Base-by-base conservation (phyloP, 2,113 vertebrate species). In the Misgurnus anguillicaudatus region DNA sequence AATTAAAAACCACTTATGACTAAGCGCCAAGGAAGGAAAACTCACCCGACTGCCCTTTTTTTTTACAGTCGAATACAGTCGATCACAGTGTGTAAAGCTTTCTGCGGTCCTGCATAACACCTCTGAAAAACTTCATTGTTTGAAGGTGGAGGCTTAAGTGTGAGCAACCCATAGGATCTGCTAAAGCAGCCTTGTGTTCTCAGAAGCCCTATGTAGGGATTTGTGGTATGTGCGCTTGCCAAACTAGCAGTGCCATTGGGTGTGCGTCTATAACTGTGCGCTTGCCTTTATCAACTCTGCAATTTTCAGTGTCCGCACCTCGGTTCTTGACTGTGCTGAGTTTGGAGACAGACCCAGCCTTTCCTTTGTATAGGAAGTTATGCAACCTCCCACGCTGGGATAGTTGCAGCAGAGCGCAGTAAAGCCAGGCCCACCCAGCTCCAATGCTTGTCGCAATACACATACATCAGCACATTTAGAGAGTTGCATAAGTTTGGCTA, bases 401-500 rank as follows among this genome's bases (percentile, higher is more conserved):
- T 74, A 84, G 63, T 21, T 24, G 17, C 38, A 45, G 36, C 38
- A 62, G 63, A 57, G 38, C 39, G 38, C 47, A 36, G 55, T 31
- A 9, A 55, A 51, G 69, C 80, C 64, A 31, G 61, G 57, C 68
- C 76, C 24, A 60, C 68, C 75, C 75, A 55, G 24, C 47, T 47
- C 47, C 61, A 60, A 71, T 77, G 24, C 39, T 24, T 80, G 73
- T 58, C 21, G 67, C 45, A 72, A 63, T 68, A 45, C 64, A 68
- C 21, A 14, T 69, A 47, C 72, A 70, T 66, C 76, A 77, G 83
- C 77, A 57, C 64, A 53, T 82, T 84, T 42, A 72, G 17, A 57
- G n/a, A 55, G 71, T 88, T 89, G 86, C 84, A 86, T 84, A 90
- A 91, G 83, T 80, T 61, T 80, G 78, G 84, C 85, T 87, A 80